These are phyloP conservation scores for Nibea coibor DNA, from an alignment of 2,113 vertebrate genomes.

Conservation along the genomic window DNA sequence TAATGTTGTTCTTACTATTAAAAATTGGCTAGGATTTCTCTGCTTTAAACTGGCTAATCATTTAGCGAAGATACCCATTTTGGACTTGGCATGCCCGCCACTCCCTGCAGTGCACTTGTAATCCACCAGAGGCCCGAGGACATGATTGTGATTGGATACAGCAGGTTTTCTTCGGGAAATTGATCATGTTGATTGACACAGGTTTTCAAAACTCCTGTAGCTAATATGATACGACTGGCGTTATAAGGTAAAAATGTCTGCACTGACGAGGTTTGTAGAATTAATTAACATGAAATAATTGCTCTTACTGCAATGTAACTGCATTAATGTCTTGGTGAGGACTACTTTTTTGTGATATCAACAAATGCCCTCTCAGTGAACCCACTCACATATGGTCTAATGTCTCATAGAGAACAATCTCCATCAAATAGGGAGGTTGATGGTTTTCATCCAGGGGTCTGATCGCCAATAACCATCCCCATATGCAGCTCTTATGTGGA, in stretches of 20 bases:
- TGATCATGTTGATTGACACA: too few relatives aligned
- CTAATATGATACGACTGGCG: background rate
- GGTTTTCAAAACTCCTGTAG: too few relatives aligned
- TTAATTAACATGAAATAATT: background rate
- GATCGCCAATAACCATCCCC: slow-evolving; percentile 53
- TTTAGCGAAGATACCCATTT: too few relatives aligned
- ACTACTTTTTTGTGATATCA: slow-evolving; percentile 7
- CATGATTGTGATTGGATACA: too few relatives aligned
- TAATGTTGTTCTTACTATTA: too few relatives aligned
- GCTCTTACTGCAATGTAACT: slow-evolving; percentile 1
- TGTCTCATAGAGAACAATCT: slow-evolving; percentile 35
- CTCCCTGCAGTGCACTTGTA: too few relatives aligned
- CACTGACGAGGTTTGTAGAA: background rate
- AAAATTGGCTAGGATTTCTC: too few relatives aligned
- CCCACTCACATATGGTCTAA: slow-evolving; percentile 41
- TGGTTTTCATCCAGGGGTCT: slow-evolving; percentile 55
- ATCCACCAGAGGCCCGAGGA: too few relatives aligned
- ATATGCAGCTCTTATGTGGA: slow-evolving; percentile 33
- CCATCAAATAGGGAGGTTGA: slow-evolving; percentile 57
- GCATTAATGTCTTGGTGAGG: slow-evolving; percentile 8
- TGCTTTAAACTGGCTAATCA: too few relatives aligned
- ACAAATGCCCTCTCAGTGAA: slow-evolving; percentile 52
- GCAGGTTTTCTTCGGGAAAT: too few relatives aligned
- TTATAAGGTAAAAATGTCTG: background rate
- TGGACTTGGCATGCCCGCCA: too few relatives aligned